Evolutionary conservation across 2,797 vertebrate species (phyloP).

Genomic region (Jordanella pulchra): DNA sequence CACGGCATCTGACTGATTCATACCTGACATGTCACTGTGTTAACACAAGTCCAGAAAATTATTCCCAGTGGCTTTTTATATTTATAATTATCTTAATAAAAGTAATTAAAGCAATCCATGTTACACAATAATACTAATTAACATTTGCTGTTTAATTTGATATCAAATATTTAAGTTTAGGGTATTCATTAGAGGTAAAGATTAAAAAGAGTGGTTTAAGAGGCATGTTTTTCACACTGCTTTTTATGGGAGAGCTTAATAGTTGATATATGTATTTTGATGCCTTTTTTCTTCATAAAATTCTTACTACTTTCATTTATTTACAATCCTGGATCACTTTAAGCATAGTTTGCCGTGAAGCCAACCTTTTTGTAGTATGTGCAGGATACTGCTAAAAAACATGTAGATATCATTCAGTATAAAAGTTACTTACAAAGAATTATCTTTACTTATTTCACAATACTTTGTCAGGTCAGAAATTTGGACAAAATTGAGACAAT

Average conservation of each 20-base stretch:
- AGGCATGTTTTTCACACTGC: background rate
- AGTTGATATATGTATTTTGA: too few relatives aligned
- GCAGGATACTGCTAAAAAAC: background rate
- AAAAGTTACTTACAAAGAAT: background rate
- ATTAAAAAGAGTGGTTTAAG: background rate
- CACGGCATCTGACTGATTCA: conserved; percentile 8
- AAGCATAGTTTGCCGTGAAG: background rate
- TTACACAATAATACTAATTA: too few relatives aligned
- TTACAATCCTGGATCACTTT: background rate
- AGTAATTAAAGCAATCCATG: background rate
- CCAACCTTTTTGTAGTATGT: background rate
- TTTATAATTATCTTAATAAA: background rate
- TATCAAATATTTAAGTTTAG: too few relatives aligned
- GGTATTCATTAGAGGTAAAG: background rate
- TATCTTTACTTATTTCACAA: background rate
- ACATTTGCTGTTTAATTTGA: too few relatives aligned
- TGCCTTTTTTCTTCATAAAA: background rate
- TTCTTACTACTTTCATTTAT: background rate
- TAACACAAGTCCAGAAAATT: background rate
- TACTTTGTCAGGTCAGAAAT: background rate
- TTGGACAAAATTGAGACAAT: background rate
- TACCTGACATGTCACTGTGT: background rate
- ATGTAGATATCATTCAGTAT: background rate
- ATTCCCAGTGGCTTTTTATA: too few relatives aligned
- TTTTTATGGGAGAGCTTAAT: background rate